Conservation (phyloP, 2,888 invertebrate genomes). For the Erebia palarica region DNA sequence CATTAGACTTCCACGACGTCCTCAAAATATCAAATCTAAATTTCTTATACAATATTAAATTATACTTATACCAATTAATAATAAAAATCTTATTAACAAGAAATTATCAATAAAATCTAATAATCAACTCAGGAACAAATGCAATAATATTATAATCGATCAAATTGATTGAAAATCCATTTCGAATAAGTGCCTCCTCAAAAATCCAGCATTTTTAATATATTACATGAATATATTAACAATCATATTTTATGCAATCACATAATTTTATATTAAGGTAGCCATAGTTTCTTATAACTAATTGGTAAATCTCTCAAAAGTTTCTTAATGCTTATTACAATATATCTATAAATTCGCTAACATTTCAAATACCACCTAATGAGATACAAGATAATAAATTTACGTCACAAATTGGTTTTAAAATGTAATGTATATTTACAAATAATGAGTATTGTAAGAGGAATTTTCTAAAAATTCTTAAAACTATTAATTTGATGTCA, state of each 20-base stretch:
- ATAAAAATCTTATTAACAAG: constrained; percentile 67
- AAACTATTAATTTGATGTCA: constrained; percentile 28
- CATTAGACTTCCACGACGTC: constrained; percentile 58
- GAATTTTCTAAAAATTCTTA: constrained; percentile 40
- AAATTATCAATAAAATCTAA: constrained; percentile 78
- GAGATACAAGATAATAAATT: constrained; percentile 80
- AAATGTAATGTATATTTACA: constrained; percentile 65
- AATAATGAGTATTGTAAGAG: constrained; percentile 73
- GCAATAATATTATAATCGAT: constrained; percentile 75
- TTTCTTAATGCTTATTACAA: constrained; percentile 66
- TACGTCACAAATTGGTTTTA: constrained; percentile 66
- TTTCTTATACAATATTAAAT: constrained; percentile 65
- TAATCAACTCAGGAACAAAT: constrained; percentile 82
- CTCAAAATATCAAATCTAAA: constrained; percentile 53
- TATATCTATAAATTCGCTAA: constrained; percentile 81
- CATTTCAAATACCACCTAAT: constrained; percentile 79
- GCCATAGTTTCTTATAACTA: constrained; percentile 75
- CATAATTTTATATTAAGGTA: constrained; percentile 71
- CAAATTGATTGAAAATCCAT: constrained; percentile 65
- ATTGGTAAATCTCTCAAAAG: constrained; percentile 80
- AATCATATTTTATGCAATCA: constrained; percentile 68
- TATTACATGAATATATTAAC: constrained; percentile 79
- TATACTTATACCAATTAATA: constrained; percentile 65
- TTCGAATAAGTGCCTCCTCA: constrained; percentile 60
- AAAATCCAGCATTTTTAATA: constrained; percentile 71